phyloP scores from a whole-genome alignment of 2,888 invertebrate genomes.

The Serrognathus titanus region DNA sequence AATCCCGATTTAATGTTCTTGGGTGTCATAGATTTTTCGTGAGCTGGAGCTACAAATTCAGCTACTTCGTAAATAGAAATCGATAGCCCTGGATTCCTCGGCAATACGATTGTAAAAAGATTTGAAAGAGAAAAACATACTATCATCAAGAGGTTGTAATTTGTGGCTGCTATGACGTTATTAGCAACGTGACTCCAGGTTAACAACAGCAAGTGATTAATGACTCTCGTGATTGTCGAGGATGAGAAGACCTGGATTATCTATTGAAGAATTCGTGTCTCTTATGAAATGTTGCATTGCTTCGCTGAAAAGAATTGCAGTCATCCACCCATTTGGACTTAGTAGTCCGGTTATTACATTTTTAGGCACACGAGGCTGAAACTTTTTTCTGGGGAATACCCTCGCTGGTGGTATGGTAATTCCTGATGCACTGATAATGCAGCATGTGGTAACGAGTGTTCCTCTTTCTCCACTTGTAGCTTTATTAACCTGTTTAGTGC shows the following conservation, averaged over 20 bases:
- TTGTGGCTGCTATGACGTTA: not conserved
- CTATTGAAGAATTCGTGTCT: not conserved
- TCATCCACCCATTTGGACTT: constrained; percentile 2
- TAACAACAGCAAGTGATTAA: not conserved
- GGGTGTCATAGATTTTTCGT: not conserved
- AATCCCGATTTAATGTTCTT: constrained; percentile 1
- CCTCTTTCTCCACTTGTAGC: not conserved
- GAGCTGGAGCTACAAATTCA: not conserved
- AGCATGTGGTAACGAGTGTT: not conserved
- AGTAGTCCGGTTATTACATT: not conserved
- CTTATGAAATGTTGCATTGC: constrained; percentile 13
- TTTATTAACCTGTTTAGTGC: not conserved
- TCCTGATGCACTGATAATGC: constrained; percentile 2
- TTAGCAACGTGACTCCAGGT: not conserved
- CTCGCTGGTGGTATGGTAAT: constrained; percentile 1
- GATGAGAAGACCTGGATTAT: not conserved
- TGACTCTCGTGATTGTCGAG: constrained; percentile 3
- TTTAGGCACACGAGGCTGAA: constrained; percentile 1
- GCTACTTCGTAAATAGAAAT: not conserved
- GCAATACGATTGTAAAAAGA: not conserved
- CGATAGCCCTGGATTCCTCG: not conserved
- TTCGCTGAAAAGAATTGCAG: constrained; percentile 2
- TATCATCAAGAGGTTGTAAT: not conserved
- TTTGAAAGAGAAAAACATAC: not conserved
- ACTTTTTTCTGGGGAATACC: constrained; percentile 1